Evolutionary conservation across 2,888 invertebrate genomes (phyloP).

Genomic region (Andrena bucephala): DNA sequence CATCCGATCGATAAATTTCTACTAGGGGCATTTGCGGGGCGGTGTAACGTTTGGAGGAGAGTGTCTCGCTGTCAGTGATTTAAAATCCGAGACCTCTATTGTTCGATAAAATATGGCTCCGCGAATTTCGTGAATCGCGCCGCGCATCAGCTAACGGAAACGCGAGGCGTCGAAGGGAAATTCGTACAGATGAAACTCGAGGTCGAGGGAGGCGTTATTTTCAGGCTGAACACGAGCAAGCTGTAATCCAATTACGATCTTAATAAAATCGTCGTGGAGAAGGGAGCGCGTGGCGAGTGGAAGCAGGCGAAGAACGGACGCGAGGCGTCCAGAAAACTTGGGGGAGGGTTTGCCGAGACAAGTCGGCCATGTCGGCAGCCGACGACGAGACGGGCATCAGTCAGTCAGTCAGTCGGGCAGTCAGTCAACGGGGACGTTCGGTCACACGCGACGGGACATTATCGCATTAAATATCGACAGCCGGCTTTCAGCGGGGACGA

Average conservation of each 20-base stretch:
- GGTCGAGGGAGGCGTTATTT: not conserved
- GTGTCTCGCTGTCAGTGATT: no score
- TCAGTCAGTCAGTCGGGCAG: conserved; percentile 74
- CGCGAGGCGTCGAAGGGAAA: no score
- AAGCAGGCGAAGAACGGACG: conserved; percentile 21
- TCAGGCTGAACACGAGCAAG: not conserved
- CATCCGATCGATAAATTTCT: not conserved
- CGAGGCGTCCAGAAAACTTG: conserved; percentile 50
- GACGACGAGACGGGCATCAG: conserved; percentile 70
- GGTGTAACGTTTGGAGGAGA: not conserved
- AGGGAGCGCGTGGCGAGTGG: not conserved
- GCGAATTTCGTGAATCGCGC: no score
- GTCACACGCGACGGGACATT: conserved; percentile 83
- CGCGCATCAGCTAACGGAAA: no score
- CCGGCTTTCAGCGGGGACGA: conserved; percentile 78
- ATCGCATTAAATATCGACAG: conserved; percentile 84
- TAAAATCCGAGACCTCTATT: no score
- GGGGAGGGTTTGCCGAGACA: conserved; percentile 49
- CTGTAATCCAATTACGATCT: conserved; percentile 30
- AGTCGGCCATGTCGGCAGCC: conserved; percentile 65
- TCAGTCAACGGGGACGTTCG: conserved; percentile 73
- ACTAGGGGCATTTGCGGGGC: no score
- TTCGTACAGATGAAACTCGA: not conserved
- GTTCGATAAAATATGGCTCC: no score
- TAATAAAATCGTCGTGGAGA: conserved; percentile 45